These are phyloP conservation scores for Champsocephalus gunnari DNA, from an alignment of 2,797 vertebrate species.

Conservation along the genomic window DNA sequence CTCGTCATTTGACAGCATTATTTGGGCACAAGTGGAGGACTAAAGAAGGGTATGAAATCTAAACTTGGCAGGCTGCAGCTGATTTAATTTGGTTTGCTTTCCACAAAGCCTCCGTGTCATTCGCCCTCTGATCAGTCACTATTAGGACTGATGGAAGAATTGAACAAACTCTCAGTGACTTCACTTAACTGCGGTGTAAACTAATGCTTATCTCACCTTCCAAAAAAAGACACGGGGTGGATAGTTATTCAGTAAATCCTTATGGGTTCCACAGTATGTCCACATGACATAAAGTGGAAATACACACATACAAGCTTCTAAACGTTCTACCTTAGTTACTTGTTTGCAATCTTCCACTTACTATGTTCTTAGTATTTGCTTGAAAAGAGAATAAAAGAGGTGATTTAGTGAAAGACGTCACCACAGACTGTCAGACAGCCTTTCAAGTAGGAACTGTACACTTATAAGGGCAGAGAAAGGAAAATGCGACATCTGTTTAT, in stretches of 20 bases:
- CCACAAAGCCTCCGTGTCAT: conserved; percentile 52
- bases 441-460: conserved; percentile 38
- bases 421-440: conserved; percentile 17
- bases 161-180: conserved; percentile 8
- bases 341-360: no score
- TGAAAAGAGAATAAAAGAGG: background rate
- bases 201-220: no score
- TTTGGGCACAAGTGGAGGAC: conserved; percentile 75
- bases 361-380: background rate
- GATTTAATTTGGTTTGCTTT: conserved; percentile 53
- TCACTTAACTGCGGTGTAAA: no score
- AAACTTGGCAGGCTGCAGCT: conserved; percentile 27
- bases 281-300: no score
- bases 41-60: conserved; percentile 78
- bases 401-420: conserved; percentile 14
- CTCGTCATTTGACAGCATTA: conserved; percentile 70
- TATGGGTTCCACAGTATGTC: no score
- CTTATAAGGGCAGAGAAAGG: conserved; percentile 30
- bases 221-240: no score
- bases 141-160: background rate
- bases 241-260: no score
- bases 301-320: no score
- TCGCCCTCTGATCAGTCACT: conserved; percentile 43
- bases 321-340: no score
- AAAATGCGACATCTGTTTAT: conserved; percentile 54